Evolutionary conservation across 2,888 invertebrate species (phyloP).

Genomic region (Lingula anatina): DNA sequence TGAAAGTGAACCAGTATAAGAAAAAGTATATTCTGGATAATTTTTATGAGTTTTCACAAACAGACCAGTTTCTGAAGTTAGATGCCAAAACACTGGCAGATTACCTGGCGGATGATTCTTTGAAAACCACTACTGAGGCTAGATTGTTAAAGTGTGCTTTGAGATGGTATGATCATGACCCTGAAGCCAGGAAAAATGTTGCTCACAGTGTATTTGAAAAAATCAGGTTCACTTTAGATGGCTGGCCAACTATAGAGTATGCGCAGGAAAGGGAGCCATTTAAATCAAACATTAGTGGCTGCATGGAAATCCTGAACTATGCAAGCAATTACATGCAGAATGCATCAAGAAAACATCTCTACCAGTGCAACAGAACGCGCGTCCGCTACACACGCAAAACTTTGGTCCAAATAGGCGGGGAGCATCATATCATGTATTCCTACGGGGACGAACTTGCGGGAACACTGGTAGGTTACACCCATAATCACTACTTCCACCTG

Average conservation of each 20-base stretch:
- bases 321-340: not conserved
- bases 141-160: constrained; percentile 36
- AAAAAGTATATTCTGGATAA: constrained; percentile 40
- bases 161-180: constrained; percentile 24
- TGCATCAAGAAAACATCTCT: not conserved
- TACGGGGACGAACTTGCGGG: not conserved
- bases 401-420: not conserved
- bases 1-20: constrained; percentile 37
- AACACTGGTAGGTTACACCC: not conserved
- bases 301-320: not conserved
- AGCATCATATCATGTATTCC: not conserved
- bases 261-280: not conserved
- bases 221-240: not conserved
- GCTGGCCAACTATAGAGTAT: not conserved
- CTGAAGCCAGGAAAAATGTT: not conserved
- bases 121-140: constrained; percentile 35
- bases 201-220: not conserved
- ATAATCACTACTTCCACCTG: not conserved
- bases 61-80: constrained; percentile 38
- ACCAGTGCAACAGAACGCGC: not conserved
- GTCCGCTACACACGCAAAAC: not conserved
- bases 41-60: constrained; percentile 41
- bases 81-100: constrained; percentile 25
- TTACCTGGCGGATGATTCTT: constrained; percentile 31
- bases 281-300: not conserved